Base-by-base conservation (phyloP, 2,888 invertebrate genomes). In the Aphidoletes aphidimyza region DNA sequence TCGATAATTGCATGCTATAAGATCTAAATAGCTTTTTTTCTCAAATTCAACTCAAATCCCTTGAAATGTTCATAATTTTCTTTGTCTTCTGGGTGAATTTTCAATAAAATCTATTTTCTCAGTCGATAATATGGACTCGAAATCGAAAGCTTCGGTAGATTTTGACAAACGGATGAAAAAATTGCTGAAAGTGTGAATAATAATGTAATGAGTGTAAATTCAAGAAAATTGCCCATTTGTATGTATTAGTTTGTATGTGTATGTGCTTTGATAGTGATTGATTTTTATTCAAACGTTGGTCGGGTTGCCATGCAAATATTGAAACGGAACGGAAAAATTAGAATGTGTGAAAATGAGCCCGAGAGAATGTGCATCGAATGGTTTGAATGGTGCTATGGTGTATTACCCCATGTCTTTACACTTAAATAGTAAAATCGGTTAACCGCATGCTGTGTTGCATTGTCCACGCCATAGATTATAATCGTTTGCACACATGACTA, bases 371-470 rank as follows among this genome's bases (percentile, higher is more conserved):
- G 69, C 30, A 30, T 69, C 69, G n/a, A n/a, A 69, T 69, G 69
- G 69, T 14, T n/a, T n/a, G n/a, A n/a, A n/a, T n/a, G 30, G 30
- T 2, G 11, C 69, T 22, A 54, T 22, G 22, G 54, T 47, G 47
- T 11, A 47, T 11, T 47, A 47, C 19, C 19, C 9, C 22, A 30
- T 69, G 34, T 69, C 26, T 69, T 69, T 69, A 69, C 69, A 69
- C 14, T 14, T 30, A 1, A 69, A 69, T 69, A 69, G 69, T 69
- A 69, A 69, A n/a, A 69, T 69, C 34, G 69, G 69, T 69, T 9
- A 69, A 69, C n/a, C 14, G 26, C 69, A 69, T 69, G 69, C 69
- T 69, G 69, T 34, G 30, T 69, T 69, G 69, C 69, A 69, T 69
- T 69, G 69, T 69, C 69, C 69, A 34, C 69, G 34, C 69, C 69